Evolutionary conservation across 1,140 invertebrate genomes (phyloP), one percentile per base, ranked within the genome.

Genomic region (Paramacrobiotus metropolitanus): DNA sequence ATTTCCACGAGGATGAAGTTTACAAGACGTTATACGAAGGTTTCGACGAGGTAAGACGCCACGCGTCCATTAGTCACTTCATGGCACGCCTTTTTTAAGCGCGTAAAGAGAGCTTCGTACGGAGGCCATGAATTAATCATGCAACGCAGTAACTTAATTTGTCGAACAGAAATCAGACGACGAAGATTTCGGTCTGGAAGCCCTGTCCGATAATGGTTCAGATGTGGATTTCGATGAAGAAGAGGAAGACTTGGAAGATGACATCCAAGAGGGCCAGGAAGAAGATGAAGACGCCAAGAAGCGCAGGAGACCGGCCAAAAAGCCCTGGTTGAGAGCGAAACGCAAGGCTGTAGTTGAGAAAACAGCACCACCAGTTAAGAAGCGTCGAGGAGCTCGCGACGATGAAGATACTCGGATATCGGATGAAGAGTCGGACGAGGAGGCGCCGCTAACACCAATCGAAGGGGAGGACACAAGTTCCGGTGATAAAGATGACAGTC

Each of bases 361-460:
- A 64, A 29, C 28, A 3, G 45, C 21, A 31, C 9, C 29, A 62
- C 28, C 29, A 45, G 3, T 28, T 21, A 61, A 29, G 28, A 20
- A 18, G 24, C 40, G 2, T 21, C 21, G 1, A 9, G 9, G 2
- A 2, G 31, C 31, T 21, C 28, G 2, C 2, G 62, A 44, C 15
- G 31, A 62, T 30, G 61, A 64, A 21, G 30, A 48, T 28, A 29
- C 45, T 44, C 48, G 15, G n/a, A n/a, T n/a, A n/a, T n/a, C n/a
- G 29, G n/a, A 62, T 21, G 29, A 30, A 21, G 28, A 63, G 55
- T 21, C 59, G 20, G 20, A 24, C 28, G 20, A 28, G 29, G 29
- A 60, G 44, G 21, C 60, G 24, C 60, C 29, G 9, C 34, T 60
- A 29, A n/a, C 24, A 21, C 29, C 55, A n/a, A n/a, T n/a, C n/a